phyloP scores from a whole-genome alignment of 1,140 invertebrate species.

The Drosophila pandora region DNA sequence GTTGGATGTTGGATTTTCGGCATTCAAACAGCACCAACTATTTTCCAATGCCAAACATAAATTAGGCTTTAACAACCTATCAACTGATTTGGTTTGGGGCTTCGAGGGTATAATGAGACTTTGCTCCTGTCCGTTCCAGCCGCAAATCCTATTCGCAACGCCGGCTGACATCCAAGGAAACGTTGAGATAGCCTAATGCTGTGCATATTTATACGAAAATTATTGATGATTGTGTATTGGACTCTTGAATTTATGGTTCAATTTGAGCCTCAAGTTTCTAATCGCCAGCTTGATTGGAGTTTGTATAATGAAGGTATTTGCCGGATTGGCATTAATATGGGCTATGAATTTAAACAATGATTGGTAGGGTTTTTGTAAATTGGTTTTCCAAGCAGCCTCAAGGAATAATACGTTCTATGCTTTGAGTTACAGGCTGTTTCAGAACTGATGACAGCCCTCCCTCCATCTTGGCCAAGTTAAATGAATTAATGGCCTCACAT shows the following conservation, averaged over 20 bases:
- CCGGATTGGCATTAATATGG: background rate
- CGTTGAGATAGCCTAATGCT: conserved; percentile 31
- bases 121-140: conserved; percentile 30
- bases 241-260: conserved; percentile 6
- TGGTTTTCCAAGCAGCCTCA: background rate
- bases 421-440: conserved; percentile 15
- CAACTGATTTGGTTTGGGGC: conserved; percentile 5
- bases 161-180: conserved; percentile 20
- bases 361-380: background rate
- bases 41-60: conserved; percentile 59
- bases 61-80: conserved; percentile 44
- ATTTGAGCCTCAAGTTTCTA: background rate
- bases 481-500: conserved; percentile 26
- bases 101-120: conserved; percentile 13
- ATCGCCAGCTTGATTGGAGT: background rate
- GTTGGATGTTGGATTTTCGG: conserved; percentile 12
- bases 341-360: background rate
- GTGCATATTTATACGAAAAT: conserved; percentile 51
- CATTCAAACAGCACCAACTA: conserved; percentile 44
- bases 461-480: background rate
- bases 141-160: conserved; percentile 57
- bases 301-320: background rate
- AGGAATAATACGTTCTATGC: background rate
- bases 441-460: conserved; percentile 9
- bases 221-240: conserved; percentile 21